Evolutionary conservation across 2,888 invertebrate species (phyloP), one percentile per base, ranked within the genome.

Genomic region (Labia minor): DNA sequence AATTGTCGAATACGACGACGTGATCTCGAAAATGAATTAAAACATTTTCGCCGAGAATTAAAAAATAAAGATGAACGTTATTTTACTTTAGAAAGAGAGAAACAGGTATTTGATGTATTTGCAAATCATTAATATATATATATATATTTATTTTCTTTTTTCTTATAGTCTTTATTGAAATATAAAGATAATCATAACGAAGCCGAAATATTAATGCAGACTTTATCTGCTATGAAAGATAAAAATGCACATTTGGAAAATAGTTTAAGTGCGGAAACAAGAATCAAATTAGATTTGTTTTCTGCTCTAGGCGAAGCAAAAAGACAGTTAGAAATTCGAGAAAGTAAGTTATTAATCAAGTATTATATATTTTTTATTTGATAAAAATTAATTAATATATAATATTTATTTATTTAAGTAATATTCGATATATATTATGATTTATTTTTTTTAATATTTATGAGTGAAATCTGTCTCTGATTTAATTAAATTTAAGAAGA

Each of bases 201-300:
- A 73, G 84, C 88, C 21, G 92, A 92, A 73, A 85, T 90, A 74
- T 80, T 93, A 72, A 85, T 90, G 82, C 84, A 87, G 61, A 91
- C 92, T 19, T 80, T 93, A 72, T 84, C 85, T 65, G 87, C 88
- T 70, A 84, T 95, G 81, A 90, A 92, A 19, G 95, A 96, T 76
- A 92, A 95, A 77, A 94, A 93, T 76, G 79, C 86, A 74, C 94
- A 95, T 77, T 83, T 98, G 73, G 95, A 98, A 81, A 90, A 90
- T 76, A 92, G 92, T 75, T 85, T 99, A 72, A 94, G 93, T 70
- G 93, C 95, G 64, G 98, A 99, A 83, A 99, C 96, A 72, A 86
- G 96, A 74, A 90, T 98, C 79, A 99, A 99, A 81, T 86, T 97
- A 74, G 98, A 99, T 82, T 86, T 99, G 75, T 95, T 98, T 80